Percentiles rank a stretch among this genome's conserved stretches.
phyloP scores from a whole-genome alignment of 2,888 invertebrate species.

The Lepidocyrtoides sp. region DNA sequence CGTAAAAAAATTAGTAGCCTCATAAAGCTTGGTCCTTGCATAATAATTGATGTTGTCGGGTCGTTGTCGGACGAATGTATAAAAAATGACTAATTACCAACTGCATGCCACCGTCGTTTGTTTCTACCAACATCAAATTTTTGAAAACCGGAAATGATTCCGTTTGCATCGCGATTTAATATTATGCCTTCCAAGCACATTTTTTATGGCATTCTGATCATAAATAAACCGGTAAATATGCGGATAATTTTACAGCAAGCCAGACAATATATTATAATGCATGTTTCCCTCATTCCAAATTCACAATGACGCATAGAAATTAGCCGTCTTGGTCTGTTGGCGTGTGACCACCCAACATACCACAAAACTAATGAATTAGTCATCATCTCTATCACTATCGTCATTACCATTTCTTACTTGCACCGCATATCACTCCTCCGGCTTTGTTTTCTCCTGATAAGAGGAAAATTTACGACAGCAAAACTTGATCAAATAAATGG shows the following conservation, averaged over 20 bases:
- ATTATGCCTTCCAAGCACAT: no score
- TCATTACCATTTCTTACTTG: not conserved
- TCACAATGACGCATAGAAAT: conserved; percentile 16
- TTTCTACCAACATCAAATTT: not conserved
- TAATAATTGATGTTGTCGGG: not conserved
- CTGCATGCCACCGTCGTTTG: conserved; percentile 2
- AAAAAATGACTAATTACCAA: not conserved
- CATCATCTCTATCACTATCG: no score
- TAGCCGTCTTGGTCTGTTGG: not conserved
- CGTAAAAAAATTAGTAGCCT: not conserved
- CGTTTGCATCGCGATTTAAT: not conserved
- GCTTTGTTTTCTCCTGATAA: not conserved
- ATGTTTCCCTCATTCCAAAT: not conserved
- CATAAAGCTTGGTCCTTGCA: not conserved
- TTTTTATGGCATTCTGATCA: no score
- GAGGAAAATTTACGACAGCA: conserved; percentile 40
- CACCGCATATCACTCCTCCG: not conserved
- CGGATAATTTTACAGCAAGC: no score
- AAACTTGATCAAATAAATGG: conserved; percentile 64
- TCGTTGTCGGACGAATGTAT: no score
- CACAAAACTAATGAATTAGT: conserved; percentile 66
- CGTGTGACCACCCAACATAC: conserved; percentile 42
- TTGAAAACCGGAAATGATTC: conserved; percentile 35
- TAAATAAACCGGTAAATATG: no score
- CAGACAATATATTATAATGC: no score